These are phyloP conservation scores for Platysternon megacephalum DNA, from an alignment of 2,113 vertebrate genomes.

Conservation along the genomic window DNA sequence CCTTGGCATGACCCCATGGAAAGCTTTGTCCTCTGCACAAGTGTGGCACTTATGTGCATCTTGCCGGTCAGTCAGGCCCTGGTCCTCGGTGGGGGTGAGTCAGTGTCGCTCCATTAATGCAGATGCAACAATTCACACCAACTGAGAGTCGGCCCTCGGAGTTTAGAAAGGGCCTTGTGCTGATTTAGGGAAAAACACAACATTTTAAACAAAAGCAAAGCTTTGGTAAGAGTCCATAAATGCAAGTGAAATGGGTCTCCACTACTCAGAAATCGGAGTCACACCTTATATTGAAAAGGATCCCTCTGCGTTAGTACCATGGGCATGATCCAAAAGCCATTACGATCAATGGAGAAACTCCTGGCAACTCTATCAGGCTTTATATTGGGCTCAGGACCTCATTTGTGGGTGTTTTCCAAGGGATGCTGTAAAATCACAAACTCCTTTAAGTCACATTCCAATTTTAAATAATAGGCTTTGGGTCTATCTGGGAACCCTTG, in stretches of 20 bases:
- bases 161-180: neutral
- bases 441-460: neutral
- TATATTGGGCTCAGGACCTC: no score
- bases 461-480: neutral
- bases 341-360: neutral
- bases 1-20: neutral
- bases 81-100: neutral
- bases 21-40: neutral
- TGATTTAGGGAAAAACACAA: neutral
- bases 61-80: neutral
- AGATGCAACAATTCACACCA: neutral
- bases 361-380: neutral
- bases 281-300: neutral
- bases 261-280: neutral
- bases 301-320: neutral
- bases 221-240: neutral
- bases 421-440: rapidly evolving
- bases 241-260: neutral
- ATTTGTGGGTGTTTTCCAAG: neutral
- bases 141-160: neutral
- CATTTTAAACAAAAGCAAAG: neutral
- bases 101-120: neutral
- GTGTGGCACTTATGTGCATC: neutral
- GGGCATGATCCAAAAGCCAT: neutral
- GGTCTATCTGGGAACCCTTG: neutral